Percentiles rank a stretch among this genome's conserved stretches.
phyloP scores from a whole-genome alignment of 2,888 invertebrate genomes.

The Perizoma affinitatum region DNA sequence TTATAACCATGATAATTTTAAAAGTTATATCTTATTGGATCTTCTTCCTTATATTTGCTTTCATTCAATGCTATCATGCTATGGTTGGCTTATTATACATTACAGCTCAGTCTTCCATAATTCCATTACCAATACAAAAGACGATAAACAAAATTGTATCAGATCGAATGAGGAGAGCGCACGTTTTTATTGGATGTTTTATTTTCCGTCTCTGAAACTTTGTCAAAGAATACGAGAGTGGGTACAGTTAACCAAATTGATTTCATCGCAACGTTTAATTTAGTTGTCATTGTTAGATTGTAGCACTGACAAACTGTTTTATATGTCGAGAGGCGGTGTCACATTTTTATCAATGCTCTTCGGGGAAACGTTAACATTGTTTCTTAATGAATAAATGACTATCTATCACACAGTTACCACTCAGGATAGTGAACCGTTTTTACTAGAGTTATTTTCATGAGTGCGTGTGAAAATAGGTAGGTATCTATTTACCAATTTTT shows the following conservation, averaged over 20 bases:
- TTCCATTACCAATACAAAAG: conserved; percentile 43
- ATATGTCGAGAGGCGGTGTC: conserved; percentile 43
- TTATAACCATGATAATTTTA: too few species aligned
- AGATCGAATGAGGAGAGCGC: conserved; percentile 41
- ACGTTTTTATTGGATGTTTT: conserved; percentile 44
- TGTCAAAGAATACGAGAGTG: conserved; percentile 49
- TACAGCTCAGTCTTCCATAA: conserved; percentile 43
- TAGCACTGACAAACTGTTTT: conserved; percentile 51
- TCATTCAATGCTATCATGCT: too few species aligned
- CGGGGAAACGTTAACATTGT: conserved; percentile 1
- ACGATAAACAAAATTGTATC: conserved; percentile 46
- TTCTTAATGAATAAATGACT: conserved; percentile 12
- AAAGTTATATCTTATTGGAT: too few species aligned
- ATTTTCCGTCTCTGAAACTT: conserved; percentile 44
- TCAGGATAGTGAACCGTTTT: neutral
- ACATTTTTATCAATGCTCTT: conserved; percentile 34
- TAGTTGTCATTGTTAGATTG: conserved; percentile 44
- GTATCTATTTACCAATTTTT: too few species aligned
- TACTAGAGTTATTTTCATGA: too few species aligned
- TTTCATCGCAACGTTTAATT: conserved; percentile 54
- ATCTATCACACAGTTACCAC: conserved; percentile 1
- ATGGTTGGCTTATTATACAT: conserved; percentile 31
- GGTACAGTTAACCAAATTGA: conserved; percentile 58
- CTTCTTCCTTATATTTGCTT: too few species aligned
- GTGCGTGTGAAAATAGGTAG: too few species aligned